Evolutionary conservation across 2,797 vertebrate genomes (phyloP).

Genomic region (Gadopsis marmoratus): DNA sequence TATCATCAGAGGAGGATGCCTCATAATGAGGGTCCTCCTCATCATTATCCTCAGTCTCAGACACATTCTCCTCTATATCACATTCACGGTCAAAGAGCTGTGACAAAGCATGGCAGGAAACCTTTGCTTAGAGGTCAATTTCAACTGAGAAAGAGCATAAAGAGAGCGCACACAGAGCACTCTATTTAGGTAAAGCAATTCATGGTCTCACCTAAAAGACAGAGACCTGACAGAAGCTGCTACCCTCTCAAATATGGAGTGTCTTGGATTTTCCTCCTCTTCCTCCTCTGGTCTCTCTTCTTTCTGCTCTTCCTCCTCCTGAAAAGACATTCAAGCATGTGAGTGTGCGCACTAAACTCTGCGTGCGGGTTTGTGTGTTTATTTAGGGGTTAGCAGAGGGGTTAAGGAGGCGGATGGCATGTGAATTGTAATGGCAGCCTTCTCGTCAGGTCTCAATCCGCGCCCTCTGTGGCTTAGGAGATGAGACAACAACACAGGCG

Average conservation of each 20-base stretch:
- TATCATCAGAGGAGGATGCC: no score
- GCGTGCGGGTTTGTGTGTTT: conserved; percentile 6
- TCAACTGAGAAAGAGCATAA: no score
- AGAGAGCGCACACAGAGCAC: no score
- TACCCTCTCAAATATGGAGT: conserved; percentile 82
- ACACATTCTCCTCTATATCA: no score
- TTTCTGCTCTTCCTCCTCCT: conserved; percentile 64
- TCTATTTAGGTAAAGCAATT: background rate
- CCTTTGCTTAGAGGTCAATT: no score
- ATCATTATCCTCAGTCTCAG: no score
- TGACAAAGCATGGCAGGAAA: no score
- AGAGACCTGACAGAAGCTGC: conserved; percentile 82
- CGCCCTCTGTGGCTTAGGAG: conserved; percentile 22
- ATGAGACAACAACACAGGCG: conserved; percentile 20
- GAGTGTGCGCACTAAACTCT: conserved; percentile 7
- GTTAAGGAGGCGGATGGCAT: conserved; percentile 40
- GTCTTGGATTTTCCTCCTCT: conserved; percentile 65
- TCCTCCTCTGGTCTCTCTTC: conserved; percentile 63
- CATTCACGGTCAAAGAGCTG: no score
- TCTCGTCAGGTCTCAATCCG: conserved; percentile 44
- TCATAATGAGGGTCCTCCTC: no score
- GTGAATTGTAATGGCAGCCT: conserved; percentile 32
- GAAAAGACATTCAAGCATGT: conserved; percentile 36
- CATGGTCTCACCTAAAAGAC: conserved; percentile 82
- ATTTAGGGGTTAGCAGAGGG: conserved; percentile 17